phyloP scores from a whole-genome alignment of 2,797 vertebrate species.

The Vespertilio murinus region DNA sequence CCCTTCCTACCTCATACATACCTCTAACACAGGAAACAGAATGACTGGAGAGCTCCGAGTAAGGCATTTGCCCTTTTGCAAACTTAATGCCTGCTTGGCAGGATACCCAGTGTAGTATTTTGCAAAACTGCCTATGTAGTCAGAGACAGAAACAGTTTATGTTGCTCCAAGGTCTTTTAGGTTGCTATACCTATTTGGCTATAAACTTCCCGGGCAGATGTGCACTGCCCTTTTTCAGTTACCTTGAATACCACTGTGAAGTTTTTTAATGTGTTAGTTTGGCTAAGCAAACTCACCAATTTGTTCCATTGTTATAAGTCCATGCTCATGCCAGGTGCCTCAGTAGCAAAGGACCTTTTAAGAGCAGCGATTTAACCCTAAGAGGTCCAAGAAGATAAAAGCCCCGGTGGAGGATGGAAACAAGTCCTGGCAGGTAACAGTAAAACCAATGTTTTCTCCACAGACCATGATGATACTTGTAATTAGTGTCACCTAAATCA shows the following conservation, averaged over 20 bases:
- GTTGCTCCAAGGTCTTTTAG: conserved; percentile 14
- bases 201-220: conserved; percentile 16
- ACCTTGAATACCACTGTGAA: not conserved
- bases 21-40: conserved; percentile 28
- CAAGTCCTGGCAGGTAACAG: conserved; percentile 76
- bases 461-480: conserved; percentile 81
- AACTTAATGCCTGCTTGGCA: conserved; percentile 4
- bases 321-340: not conserved
- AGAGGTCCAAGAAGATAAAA: conserved; percentile 37
- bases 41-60: not conserved
- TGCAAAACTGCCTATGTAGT: not conserved
- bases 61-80: not conserved
- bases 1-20: not conserved
- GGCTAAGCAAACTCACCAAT: conserved; percentile 5
- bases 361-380: conserved; percentile 38
- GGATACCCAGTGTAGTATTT: not conserved
- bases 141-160: conserved; percentile 12
- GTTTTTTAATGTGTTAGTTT: conserved; percentile 43
- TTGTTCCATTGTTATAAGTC: conserved; percentile 31
- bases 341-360: conserved; percentile 42
- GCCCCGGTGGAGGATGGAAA: conserved; percentile 52
- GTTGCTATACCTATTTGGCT: conserved; percentile 10
- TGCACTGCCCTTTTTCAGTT: not conserved
- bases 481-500: conserved; percentile 85
- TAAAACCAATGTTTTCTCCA: conserved; percentile 77